Evolutionary conservation across 64 coral and sea anemone species (phyloP), one percentile per base, ranked within the genome.

Genomic region (Anthopleura sola): DNA sequence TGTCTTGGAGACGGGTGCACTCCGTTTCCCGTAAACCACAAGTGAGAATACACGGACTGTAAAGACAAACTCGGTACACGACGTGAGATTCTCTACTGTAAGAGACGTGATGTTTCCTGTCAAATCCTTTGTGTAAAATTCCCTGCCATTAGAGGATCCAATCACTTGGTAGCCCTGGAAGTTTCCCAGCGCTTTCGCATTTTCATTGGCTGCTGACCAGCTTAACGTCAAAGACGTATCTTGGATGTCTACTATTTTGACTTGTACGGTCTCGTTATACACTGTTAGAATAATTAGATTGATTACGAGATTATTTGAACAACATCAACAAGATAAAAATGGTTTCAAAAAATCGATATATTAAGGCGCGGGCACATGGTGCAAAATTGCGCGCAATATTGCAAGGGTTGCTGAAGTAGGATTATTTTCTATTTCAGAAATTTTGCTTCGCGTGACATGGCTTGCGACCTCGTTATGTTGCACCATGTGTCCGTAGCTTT

Each of bases 151-250:
- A 47, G 32, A n/a, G 53, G 5, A 60, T 20, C 36, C 37, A 34
- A 85, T 46, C 13, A 85, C 36, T 85, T 85, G 83, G 40, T 85
- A 85, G 13, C 83, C 83, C 14, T 85, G 83, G 37, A 85, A 85
- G 9, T 20, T 36, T 3, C 83, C 83, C 34, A 40, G 62, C 14
- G 54, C 14, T 56, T n/a, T 24, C 24, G 83, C 56, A 66, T 64
- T 44, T 34, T 85, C 83, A 37, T 62, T 64, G 60, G 33, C 83
- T 38, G 24, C n/a, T 68, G 60, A 36, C 83, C 83, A 85, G 20
- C 28, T 66, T 7, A 85, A 26, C 6, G n/a, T 31, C 15, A 60
- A 44, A 36, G 37, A 38, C 38, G 58, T 44, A 6, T 34, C n/a
- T 32, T 39, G 60, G 28, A 24, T 12, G 20, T 24, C 18, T 31